A percentile compares a stretch with the other conserved stretches of the same genome.
phyloP scores from a whole-genome alignment of 2,888 invertebrate genomes.

The Ophion ellenae region DNA sequence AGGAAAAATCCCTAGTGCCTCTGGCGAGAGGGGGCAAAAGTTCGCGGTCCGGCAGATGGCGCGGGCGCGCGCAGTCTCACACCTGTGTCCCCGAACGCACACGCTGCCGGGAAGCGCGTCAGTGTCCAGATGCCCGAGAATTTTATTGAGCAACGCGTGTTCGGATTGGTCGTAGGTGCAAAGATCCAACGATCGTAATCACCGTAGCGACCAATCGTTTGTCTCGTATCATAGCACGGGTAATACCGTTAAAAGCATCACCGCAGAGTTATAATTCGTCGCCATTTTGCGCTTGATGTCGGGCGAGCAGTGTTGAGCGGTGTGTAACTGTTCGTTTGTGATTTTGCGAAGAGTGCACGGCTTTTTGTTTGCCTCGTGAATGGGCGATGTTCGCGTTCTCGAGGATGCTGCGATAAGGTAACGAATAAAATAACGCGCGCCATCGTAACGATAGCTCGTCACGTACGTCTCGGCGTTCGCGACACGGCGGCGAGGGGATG shows the following conservation, averaged over 20 bases:
- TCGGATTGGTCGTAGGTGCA: constrained; percentile 43
- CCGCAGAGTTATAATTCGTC: constrained; percentile 66
- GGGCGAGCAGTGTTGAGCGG: constrained; percentile 67
- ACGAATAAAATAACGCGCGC: constrained; percentile 12
- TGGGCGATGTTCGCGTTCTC: constrained; percentile 59
- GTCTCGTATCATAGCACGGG: constrained; percentile 50
- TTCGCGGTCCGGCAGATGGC: constrained; percentile 1
- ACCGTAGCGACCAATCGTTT: constrained; percentile 66
- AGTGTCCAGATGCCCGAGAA: background rate
- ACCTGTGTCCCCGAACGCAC: background rate
- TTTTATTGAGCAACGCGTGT: constrained; percentile 35
- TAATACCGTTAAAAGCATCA: constrained; percentile 69
- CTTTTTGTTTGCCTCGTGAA: constrained; percentile 63
- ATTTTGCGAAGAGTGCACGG: constrained; percentile 70
- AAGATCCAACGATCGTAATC: constrained; percentile 24
- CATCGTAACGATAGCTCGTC: background rate
- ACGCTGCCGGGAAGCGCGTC: background rate
- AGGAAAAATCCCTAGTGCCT: constrained; percentile 2
- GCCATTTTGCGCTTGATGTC: constrained; percentile 77
- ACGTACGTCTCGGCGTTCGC: background rate
- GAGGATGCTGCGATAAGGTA: constrained; percentile 70
- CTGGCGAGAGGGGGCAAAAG: background rate
- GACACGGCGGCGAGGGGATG: background rate
- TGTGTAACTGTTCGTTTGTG: constrained; percentile 67
- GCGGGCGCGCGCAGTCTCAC: background rate